phyloP scores from a whole-genome alignment of 2,888 invertebrate species.

The Pseudococcus longispinus region DNA sequence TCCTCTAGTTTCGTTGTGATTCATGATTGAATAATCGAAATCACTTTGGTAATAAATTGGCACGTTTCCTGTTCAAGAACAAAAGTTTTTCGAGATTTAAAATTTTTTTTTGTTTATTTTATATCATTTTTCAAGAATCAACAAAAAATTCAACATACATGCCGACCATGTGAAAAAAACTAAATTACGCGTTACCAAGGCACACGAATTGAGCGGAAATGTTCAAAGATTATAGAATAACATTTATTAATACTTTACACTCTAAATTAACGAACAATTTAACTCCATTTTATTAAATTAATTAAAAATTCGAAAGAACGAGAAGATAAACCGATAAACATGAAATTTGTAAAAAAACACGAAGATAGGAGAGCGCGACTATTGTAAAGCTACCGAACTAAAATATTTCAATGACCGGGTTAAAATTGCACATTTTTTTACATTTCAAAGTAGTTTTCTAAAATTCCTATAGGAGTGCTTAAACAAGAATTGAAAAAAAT shows the following conservation, averaged over 20 bases:
- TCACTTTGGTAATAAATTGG: background rate
- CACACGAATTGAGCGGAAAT: background rate
- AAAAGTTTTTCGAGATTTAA: background rate
- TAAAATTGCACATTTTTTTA: background rate
- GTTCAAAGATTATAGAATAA: background rate
- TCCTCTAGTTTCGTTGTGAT: conserved; percentile 40
- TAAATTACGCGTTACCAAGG: background rate
- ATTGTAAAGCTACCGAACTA: background rate
- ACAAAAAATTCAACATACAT: background rate
- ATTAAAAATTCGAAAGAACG: background rate
- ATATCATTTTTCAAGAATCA: background rate
- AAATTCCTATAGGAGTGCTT: background rate
- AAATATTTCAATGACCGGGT: background rate
- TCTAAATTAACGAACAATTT: background rate
- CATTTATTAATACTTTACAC: background rate
- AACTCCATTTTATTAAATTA: background rate
- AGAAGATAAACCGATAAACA: background rate
- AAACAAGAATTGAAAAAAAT: background rate
- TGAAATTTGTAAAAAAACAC: background rate
- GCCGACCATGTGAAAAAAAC: background rate
- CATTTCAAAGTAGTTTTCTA: background rate
- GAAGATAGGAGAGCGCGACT: background rate
- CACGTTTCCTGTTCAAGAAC: background rate
- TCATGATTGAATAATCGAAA: conserved; percentile 13
- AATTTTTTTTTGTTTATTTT: background rate